Evolutionary conservation across 23 tunicate species (phyloP), one percentile per base, ranked within the genome.

Genomic region (Botrylloides violaceus): DNA sequence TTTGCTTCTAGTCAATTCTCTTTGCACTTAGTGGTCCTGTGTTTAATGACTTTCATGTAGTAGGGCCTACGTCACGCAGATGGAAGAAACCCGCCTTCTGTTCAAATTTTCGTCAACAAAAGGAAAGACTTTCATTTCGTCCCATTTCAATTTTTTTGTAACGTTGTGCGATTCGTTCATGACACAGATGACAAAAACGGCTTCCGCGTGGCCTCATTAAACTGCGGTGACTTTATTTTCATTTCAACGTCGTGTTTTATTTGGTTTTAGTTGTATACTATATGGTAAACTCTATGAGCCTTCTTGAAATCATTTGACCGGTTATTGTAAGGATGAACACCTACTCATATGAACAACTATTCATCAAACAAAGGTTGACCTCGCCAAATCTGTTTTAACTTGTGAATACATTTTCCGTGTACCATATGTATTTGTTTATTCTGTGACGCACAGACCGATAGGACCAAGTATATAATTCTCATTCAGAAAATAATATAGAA

Each of bases 171-270:
- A 43, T 15, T 43, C 15, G 12, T 43, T 15, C 53, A 15, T 43
- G 53, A 15, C 53, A 43, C 53, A 43, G 53, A 43, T 43, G 53
- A 43, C 12, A 43, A 43, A 43, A 43, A 15, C 15, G 53, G 15
- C 15, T 43, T 43, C 53, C 53, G 53, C 53, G 53, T 43, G 53
- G 53, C 53, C n/a, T n/a, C n/a, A n/a, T n/a, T n/a, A n/a, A 43
- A 15, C 12, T 15, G 53, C 53, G 15, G 53, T 43, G 53, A 43
- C 9, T 43, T 43, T 43, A 43, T 43, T 43, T 43, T 43, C 12
- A 43, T 43, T 7, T 43, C 53, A 43, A 7, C 53, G 53, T 43
- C 15, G 9, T 15, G 12, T 43, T 15, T 9, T 9, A 43, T 43
- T 43, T 43, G 53, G 12, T 43, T 15, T 9, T 9, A 43, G 9